phyloP scores from a whole-genome alignment of 2,888 invertebrate species.

The Drosophila parthenogenetica region DNA sequence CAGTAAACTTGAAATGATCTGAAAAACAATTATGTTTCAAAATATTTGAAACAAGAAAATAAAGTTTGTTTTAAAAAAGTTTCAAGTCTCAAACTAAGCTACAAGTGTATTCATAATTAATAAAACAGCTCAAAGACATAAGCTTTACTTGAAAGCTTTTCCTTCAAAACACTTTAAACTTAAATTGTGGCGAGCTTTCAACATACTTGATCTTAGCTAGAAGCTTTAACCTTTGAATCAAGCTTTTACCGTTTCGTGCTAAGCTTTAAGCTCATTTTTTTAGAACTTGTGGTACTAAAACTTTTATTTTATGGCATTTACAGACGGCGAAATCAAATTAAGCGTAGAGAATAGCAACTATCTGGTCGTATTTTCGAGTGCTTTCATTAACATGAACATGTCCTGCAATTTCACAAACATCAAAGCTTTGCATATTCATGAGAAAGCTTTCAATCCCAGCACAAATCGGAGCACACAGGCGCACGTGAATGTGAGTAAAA shows the following conservation, averaged over 20 bases:
- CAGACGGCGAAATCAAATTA: conserved; percentile 81
- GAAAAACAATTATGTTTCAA: too few species aligned
- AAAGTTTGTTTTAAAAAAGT: too few species aligned
- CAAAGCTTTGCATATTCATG: conserved; percentile 72
- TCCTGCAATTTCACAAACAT: conserved; percentile 77
- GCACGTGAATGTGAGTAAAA: conserved; percentile 75
- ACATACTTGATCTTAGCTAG: too few species aligned
- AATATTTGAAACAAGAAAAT: too few species aligned
- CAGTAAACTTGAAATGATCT: too few species aligned
- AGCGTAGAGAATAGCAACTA: conserved; percentile 75
- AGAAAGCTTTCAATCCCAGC: conserved; percentile 80
- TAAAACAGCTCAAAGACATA: too few species aligned
- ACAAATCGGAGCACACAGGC: conserved; percentile 48
- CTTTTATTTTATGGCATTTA: not conserved
- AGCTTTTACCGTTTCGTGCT: not conserved
- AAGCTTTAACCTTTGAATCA: too few species aligned
- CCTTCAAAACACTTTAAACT: too few species aligned
- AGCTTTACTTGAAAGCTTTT: too few species aligned
- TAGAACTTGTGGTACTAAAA: not conserved
- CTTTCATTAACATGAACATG: conserved; percentile 82
- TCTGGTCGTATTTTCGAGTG: conserved; percentile 74
- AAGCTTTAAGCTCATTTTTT: not conserved
- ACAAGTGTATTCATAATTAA: too few species aligned
- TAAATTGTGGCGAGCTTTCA: too few species aligned
- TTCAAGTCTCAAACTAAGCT: too few species aligned